Evolutionary conservation across 92 coral and sea anemone genomes (phyloP), one percentile per base, ranked within the genome.

Genomic region (Phenganax marumi): DNA sequence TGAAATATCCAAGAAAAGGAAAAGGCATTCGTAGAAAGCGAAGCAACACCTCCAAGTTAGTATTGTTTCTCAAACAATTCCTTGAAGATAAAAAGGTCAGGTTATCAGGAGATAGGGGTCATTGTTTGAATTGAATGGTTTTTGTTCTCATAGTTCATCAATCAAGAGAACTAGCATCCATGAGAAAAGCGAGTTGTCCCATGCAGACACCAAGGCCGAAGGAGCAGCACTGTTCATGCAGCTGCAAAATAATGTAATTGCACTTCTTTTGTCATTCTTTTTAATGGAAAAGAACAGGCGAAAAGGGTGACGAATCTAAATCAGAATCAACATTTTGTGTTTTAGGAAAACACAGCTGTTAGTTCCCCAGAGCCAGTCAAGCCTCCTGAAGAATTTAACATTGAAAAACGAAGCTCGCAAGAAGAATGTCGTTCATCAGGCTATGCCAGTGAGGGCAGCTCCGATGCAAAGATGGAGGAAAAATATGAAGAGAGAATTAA

Each of bases 201-300:
- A 95, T 70, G 91, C 82, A 47, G 98, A 95, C 70, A 97, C 98
- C 43, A 95, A 95, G 84, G 98, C 98, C 21, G 98, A 95, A 84
- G 97, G 82, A 58, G 82, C 71, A 10, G 82, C 70, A 43, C 43
- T 77, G 47, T 47, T 58, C 24, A 57, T 60, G 39, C 82, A 77
- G 21, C 82, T 77, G 14, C 82, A 77, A 49, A 77, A 77, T 62
- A 3, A 52, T 19, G 82, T 77, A 47, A 77, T 71, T 54, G 43
- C 43, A 33, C 43, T 33, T 33, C n/a, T 33, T 33, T 33, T 33
- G 43, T 33, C 3, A 5, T 33, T 33, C 43, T 33, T 5, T 33
- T 33, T 33, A 2, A 33, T 33, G n/a, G n/a, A n/a, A n/a, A n/a
- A n/a, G n/a, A n/a, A n/a, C n/a, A n/a, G n/a, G n/a, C n/a, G n/a